phyloP scores from a whole-genome alignment of 2,113 vertebrate genomes.

The Gavialis gangeticus region DNA sequence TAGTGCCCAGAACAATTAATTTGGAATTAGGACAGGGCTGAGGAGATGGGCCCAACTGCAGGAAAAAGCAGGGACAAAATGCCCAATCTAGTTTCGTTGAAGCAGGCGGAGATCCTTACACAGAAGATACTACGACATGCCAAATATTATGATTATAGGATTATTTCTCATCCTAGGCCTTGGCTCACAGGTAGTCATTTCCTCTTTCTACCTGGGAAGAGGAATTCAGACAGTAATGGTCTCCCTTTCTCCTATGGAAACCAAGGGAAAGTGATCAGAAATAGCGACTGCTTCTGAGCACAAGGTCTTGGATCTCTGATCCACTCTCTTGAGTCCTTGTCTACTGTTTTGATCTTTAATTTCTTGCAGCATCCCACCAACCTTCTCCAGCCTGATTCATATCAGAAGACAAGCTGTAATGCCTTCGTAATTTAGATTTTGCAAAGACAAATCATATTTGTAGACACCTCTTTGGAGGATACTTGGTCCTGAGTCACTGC shows the following conservation, averaged over 20 bases:
- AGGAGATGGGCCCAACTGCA: not conserved
- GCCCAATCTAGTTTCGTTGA: not conserved
- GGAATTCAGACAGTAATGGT: not conserved
- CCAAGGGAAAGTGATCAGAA: not conserved
- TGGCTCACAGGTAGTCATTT: not conserved
- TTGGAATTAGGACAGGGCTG: not conserved
- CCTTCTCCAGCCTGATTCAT: not conserved
- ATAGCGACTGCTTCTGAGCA: not conserved
- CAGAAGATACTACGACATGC: not conserved
- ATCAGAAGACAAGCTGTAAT: not conserved
- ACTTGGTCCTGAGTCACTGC: not conserved
- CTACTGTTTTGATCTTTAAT: not conserved
- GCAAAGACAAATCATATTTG: not conserved
- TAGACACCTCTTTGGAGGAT: not conserved
- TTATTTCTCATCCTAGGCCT: not conserved
- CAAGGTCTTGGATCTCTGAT: not conserved
- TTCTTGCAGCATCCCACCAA: not conserved
- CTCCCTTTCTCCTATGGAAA: not conserved
- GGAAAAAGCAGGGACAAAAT: not conserved
- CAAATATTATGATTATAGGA: not conserved
- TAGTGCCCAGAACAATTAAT: not conserved
- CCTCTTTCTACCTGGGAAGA: not conserved
- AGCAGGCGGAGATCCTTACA: not conserved
- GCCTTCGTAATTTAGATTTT: not conserved
- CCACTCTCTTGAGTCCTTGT: not conserved